Evolutionary conservation across 2,113 vertebrate genomes (phyloP), one percentile per base, ranked within the genome.

Genomic region (Ophiodon elongatus): DNA sequence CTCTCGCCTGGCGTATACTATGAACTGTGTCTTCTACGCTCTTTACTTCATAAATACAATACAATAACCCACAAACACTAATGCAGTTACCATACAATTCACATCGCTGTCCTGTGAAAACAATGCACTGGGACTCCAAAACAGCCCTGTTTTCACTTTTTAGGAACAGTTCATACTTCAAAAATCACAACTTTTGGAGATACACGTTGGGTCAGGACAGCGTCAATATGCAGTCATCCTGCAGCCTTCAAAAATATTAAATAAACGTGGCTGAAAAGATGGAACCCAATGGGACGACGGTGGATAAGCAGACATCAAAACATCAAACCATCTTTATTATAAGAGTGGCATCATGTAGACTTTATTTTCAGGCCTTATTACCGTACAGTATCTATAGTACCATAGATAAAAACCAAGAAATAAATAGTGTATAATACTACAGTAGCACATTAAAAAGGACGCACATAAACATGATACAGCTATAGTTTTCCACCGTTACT

Each of bases 351-450:
- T 85, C 83, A 67, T 76, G 57, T 91, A 33, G 81, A 91, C 88
- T 93, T 93, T 94, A 92, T 92, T 94, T 86, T 86, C 76, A 85
- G 88, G 84, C 62, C 72, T 80, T 83, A 72, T 68, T 88, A 88
- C 82, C 88, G 68, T 83, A 92, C 87, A 90, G 76, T 43, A 85
- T 83, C 84, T 88, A 79, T 76, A 91, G 91, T 92, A 92, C 91
- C 93, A 81, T 90, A 52, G 85, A 90, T 91, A 91, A 85, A 27
- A 90, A 87, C 75, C 80, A 67, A 69, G 77, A 83, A 91, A 93
- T 93, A 93, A 93, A 92, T 92, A 93, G 82, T 84, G 77, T 75
- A 65, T 86, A 90, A 92, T 91, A 92, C 72, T 85, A 92, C 80
- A 63, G 75, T 85, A 92, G 85, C 90, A 94, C 89, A 91, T 86